phyloP scores from a whole-genome alignment of 2,888 invertebrate species.

The Arctia plantaginis region DNA sequence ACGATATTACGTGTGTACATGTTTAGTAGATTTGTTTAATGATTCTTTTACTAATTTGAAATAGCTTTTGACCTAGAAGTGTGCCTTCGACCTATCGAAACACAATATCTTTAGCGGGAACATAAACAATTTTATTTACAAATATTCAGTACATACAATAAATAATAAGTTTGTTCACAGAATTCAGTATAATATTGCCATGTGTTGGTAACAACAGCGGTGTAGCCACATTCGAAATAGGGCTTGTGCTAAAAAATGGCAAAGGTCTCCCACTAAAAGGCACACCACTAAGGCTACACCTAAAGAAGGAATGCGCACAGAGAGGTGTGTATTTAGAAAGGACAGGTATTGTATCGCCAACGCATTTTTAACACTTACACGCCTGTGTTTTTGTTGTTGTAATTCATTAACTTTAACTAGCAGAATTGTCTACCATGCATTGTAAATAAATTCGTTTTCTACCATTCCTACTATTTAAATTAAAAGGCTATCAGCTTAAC shows the following conservation, averaged over 20 bases:
- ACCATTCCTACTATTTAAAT: background rate
- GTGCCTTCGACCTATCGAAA: conserved; percentile 4
- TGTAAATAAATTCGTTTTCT: background rate
- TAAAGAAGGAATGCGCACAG: conserved; percentile 97
- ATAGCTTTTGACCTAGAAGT: background rate
- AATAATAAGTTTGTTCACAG: conserved; percentile 78
- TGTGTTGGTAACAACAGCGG: conserved; percentile 96
- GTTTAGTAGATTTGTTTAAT: background rate
- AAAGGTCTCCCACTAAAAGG: conserved; percentile 93
- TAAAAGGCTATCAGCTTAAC: background rate
- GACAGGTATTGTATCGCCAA: conserved; percentile 88
- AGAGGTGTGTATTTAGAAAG: conserved; percentile 93
- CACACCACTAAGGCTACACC: conserved; percentile 94
- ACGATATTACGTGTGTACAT: too few species aligned
- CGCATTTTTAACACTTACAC: conserved; percentile 86
- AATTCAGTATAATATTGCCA: conserved; percentile 95
- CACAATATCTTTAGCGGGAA: background rate
- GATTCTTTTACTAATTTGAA: background rate
- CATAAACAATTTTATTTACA: conserved; percentile 1
- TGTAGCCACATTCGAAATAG: conserved; percentile 94
- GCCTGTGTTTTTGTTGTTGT: conserved; percentile 68
- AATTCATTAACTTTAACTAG: background rate
- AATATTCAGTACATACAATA: conserved; percentile 24
- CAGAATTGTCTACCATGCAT: background rate
- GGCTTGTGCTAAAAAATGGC: conserved; percentile 93